These are phyloP conservation scores for Himalopsyche kuldschensis DNA, from an alignment of 2,888 invertebrate species.

Conservation along the genomic window DNA sequence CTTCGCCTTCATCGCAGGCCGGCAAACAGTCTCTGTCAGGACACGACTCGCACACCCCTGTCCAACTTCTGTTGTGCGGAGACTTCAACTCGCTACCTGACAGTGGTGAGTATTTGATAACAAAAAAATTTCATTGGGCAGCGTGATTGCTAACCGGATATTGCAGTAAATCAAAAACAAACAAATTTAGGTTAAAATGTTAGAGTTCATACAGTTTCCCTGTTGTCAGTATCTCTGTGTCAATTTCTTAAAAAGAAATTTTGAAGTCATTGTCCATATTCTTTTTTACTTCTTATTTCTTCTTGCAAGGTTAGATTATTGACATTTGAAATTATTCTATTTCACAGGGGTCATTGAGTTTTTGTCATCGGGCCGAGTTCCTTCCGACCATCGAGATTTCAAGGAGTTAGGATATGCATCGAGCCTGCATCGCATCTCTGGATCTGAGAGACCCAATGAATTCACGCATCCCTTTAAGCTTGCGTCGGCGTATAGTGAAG, in stretches of 20 bases:
- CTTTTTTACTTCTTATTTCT: neutral
- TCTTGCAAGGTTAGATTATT: too few species aligned
- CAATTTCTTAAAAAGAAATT: too few species aligned
- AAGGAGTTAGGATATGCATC: constrained; percentile 93
- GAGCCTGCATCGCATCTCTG: constrained; percentile 86
- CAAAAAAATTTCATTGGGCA: neutral
- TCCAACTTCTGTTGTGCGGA: constrained; percentile 93
- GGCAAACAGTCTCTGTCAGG: constrained; percentile 64
- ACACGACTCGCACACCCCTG: constrained; percentile 74
- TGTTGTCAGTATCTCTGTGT: too few species aligned
- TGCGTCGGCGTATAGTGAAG: constrained; percentile 91
- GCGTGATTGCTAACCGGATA: neutral
- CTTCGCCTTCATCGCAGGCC: constrained; percentile 41
- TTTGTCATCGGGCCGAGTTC: constrained; percentile 85
- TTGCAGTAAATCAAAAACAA: neutral
- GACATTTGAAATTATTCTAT: too few species aligned
- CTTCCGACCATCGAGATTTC: constrained; percentile 92
- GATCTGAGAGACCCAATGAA: constrained; percentile 82
- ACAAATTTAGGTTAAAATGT: too few species aligned
- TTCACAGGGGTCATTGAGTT: constrained; percentile 90
- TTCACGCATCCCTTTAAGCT: constrained; percentile 96
- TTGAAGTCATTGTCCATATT: too few species aligned
- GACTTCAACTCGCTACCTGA: constrained; percentile 98
- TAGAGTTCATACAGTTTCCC: too few species aligned
- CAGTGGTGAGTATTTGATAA: constrained; percentile 65